These are phyloP conservation scores for rat (Rattus norvegicus) DNA, from an alignment of 2,113 vertebrate genomes.

Conservation along the genomic window GRCr8 NC_086022.1:65201001-65201500, in stretches of 20 bases:
- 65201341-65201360: fast-evolving
- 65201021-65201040: background rate
- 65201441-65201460: background rate
- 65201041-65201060: background rate
- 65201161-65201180: background rate
- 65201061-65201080: slow-evolving; percentile 1
- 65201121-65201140: background rate
- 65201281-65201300: background rate
- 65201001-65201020: background rate
- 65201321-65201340: background rate
- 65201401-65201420: background rate
- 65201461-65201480: background rate
- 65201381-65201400: background rate
- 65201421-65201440: background rate
- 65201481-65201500: background rate
- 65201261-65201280: too few relatives aligned
- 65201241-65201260: background rate
- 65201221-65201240: background rate
- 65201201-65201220: background rate
- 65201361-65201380: fast-evolving
- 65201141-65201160: background rate
- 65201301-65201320: background rate
- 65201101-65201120: background rate
- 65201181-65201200: background rate
- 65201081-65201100: background rate